Evolutionary conservation across 1,140 invertebrate species (phyloP).

Genomic region (Sarcophaga bullata): DNA sequence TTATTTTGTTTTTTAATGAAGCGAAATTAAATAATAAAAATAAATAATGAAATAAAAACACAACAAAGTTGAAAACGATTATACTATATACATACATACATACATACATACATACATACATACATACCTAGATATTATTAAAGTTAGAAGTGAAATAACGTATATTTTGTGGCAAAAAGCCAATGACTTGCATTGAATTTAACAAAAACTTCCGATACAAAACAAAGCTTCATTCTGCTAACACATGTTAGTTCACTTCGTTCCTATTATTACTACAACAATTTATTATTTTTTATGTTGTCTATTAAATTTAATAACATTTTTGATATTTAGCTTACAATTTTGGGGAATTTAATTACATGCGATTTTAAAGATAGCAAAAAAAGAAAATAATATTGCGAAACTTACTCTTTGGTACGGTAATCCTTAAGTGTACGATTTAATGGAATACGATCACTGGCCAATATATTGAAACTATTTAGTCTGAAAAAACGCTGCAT

Average conservation of each 20-base stretch:
- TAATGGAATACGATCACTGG: conserved; percentile 90
- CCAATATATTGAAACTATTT: conserved; percentile 91
- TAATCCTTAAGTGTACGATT: conserved; percentile 92
- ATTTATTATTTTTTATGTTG: no score
- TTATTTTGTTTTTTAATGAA: no score
- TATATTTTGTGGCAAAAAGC: conserved; percentile 32
- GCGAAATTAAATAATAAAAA: no score
- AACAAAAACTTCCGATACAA: background rate
- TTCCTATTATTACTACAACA: no score
- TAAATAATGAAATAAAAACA: conserved; percentile 12
- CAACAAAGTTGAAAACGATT: background rate
- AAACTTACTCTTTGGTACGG: conserved; percentile 71
- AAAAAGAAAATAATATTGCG: background rate
- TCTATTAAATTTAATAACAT: no score
- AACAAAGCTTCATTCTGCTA: conserved; percentile 8
- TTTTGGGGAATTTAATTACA: no score
- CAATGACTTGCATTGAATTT: conserved; percentile 41
- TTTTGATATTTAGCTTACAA: no score
- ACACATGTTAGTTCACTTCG: background rate
- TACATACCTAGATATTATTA: no score
- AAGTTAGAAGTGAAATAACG: background rate
- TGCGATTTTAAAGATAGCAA: background rate
- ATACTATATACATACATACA: conserved; percentile 10
- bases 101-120: no score
- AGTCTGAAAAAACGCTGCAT: conserved; percentile 86